phyloP scores from a whole-genome alignment of 2,113 vertebrate genomes.

The Brienomyrus longianalis region DNA sequence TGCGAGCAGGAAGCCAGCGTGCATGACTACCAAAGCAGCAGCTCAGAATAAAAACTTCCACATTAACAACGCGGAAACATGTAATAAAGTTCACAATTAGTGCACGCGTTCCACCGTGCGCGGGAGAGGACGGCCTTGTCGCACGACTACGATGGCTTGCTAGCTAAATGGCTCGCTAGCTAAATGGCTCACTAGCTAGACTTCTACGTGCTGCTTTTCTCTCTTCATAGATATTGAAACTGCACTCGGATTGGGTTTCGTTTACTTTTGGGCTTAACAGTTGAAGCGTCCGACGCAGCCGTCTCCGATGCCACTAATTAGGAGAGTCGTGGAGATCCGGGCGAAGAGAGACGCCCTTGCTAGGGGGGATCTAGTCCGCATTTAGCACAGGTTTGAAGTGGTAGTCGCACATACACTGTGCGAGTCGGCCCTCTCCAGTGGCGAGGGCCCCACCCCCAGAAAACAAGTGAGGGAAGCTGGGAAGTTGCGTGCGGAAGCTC shows the following conservation, averaged over 20 bases:
- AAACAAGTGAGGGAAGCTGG: neutral
- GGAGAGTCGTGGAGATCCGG: neutral
- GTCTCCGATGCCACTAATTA: neutral
- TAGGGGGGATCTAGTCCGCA: neutral
- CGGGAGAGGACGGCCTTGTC: neutral
- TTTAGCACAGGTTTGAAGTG: neutral
- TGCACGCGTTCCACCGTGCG: slow-evolving; percentile 41
- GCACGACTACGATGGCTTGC: slow-evolving; percentile 36
- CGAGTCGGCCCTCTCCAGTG: neutral
- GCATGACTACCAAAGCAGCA: slow-evolving; percentile 60
- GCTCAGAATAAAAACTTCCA: slow-evolving; percentile 45
- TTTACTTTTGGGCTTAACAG: neutral
- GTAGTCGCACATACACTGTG: neutral
- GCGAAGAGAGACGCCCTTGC: neutral
- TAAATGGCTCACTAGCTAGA: neutral
- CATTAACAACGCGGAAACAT: slow-evolving; percentile 59
- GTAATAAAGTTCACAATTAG: slow-evolving; percentile 73
- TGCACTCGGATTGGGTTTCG: neutral
- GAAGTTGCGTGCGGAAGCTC: slow-evolving; percentile 6
- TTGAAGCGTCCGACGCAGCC: neutral
- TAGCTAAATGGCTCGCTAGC: neutral
- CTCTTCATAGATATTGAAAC: slow-evolving; percentile 17
- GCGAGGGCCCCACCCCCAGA: neutral
- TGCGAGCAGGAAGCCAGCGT: slow-evolving; percentile 55
- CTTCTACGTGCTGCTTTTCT: slow-evolving; percentile 17